Evolutionary conservation across 2,797 vertebrate genomes (phyloP).

Genomic region (Miichthys miiuy): DNA sequence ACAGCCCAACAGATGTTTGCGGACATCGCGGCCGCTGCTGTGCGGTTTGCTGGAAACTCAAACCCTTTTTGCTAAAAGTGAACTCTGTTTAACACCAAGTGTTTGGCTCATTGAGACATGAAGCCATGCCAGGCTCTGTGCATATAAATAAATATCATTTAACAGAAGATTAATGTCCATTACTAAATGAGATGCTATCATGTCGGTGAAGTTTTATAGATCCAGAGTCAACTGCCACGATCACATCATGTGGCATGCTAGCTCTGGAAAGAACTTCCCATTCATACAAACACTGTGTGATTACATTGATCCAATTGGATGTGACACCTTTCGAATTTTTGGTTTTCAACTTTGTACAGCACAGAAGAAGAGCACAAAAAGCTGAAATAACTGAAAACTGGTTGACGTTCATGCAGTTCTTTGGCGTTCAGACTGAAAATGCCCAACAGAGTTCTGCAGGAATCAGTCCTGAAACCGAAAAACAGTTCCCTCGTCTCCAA

Average conservation of each 20-base stretch:
- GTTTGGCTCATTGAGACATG: not conserved
- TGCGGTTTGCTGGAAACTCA: constrained; percentile 2
- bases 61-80: constrained; percentile 9
- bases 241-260: too few species aligned
- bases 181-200: too few species aligned
- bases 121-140: not conserved
- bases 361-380: not conserved
- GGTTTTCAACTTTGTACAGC: not conserved
- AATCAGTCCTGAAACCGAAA: too few species aligned
- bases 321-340: not conserved
- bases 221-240: too few species aligned
- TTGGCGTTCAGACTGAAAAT: not conserved
- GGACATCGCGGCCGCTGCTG: not conserved
- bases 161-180: too few species aligned
- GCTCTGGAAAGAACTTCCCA: too few species aligned
- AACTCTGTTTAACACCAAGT: constrained; percentile 7
- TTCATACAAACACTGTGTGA: not conserved
- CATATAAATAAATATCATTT: too few species aligned
- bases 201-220: too few species aligned
- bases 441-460: too few species aligned
- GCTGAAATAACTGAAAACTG: not conserved
- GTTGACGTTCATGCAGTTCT: not conserved
- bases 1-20: constrained; percentile 36
- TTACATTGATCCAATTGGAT: too few species aligned
- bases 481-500: too few species aligned